These are phyloP conservation scores for Rhabdomys dilectus DNA, from an alignment of 2,113 vertebrate species.

Conservation along the genomic window DNA sequence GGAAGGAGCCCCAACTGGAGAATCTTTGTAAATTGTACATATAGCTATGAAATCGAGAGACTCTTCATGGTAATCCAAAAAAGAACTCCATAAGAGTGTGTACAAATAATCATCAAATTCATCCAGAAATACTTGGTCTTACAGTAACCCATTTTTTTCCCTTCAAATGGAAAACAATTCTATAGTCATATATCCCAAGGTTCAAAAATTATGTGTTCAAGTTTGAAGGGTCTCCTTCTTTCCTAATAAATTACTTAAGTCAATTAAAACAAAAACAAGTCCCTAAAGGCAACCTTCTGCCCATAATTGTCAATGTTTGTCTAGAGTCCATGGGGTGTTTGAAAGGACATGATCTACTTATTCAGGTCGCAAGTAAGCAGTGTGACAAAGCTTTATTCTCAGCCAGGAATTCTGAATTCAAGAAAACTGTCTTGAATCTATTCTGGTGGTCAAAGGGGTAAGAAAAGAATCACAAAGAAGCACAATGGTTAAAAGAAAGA, in stretches of 20 bases:
- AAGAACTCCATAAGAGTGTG: not conserved
- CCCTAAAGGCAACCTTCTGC: not conserved
- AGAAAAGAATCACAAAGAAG: not conserved
- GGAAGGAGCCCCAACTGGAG: not conserved
- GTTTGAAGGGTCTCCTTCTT: not conserved
- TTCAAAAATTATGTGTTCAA: not conserved
- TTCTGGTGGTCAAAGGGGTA: conserved; percentile 1
- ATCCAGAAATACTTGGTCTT: not conserved
- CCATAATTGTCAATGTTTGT: not conserved
- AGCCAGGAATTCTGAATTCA: not conserved
- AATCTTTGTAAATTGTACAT: conserved; percentile 43
- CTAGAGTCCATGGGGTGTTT: not conserved
- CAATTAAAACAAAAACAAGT: conserved; percentile 33
- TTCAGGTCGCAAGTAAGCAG: not conserved
- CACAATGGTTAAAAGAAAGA: not conserved
- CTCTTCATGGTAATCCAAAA: conserved; percentile 28
- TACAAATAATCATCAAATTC: conserved; percentile 32
- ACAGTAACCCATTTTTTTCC: not conserved
- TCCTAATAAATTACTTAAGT: conserved; percentile 7
- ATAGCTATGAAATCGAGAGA: conserved; percentile 17
- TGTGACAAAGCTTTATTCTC: conserved; percentile 3
- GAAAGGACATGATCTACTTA: conserved; percentile 10
- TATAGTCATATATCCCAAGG: not conserved
- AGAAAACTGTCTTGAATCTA: conserved; percentile 2
- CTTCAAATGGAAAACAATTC: conserved; percentile 46